Percentiles rank a stretch among this genome's conserved stretches.
Evolutionary conservation across 23 tunicate species (phyloP).

Genomic region (Halocynthia aurantium): DNA sequence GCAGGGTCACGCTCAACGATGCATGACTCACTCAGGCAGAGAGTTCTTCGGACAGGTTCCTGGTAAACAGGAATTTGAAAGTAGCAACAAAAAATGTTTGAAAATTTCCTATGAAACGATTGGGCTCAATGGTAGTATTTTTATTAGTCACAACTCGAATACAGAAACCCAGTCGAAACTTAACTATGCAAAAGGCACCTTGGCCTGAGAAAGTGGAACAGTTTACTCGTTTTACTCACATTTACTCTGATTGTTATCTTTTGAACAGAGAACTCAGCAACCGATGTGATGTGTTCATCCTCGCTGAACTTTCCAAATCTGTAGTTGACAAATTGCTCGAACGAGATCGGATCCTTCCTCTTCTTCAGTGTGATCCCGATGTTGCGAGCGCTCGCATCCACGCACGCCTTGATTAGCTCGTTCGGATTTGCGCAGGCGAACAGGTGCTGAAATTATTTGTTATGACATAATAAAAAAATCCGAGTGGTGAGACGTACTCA

Average conservation of each 20-base stretch:
- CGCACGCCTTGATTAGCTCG: conserved; percentile 67
- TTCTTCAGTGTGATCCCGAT: conserved; percentile 59
- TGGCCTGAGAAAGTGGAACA: no score
- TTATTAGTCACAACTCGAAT: no score
- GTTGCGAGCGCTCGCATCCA: conserved; percentile 57
- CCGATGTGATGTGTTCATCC: conserved; percentile 88
- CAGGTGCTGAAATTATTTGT: conserved; percentile 40
- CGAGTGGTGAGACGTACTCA: not conserved
- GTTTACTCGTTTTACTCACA: conserved; percentile 20
- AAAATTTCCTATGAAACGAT: not conserved
- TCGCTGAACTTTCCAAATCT: conserved; percentile 79
- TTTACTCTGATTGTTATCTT: conserved; percentile 44
- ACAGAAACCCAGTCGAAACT: no score
- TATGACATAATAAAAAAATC: not conserved
- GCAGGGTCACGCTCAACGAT: conserved; percentile 93
- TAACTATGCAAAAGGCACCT: no score
- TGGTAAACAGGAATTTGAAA: conserved; percentile 3
- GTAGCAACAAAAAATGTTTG: not conserved
- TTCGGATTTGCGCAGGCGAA: conserved; percentile 54
- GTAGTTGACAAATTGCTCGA: conserved; percentile 61
- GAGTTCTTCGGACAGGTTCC: conserved; percentile 72
- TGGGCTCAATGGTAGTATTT: no score
- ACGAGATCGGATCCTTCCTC: conserved; percentile 64
- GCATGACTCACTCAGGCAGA: conserved; percentile 92
- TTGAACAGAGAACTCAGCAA: conserved; percentile 79